phyloP scores from a whole-genome alignment of 2,113 vertebrate genomes.

The Fregata magnificens region DNA sequence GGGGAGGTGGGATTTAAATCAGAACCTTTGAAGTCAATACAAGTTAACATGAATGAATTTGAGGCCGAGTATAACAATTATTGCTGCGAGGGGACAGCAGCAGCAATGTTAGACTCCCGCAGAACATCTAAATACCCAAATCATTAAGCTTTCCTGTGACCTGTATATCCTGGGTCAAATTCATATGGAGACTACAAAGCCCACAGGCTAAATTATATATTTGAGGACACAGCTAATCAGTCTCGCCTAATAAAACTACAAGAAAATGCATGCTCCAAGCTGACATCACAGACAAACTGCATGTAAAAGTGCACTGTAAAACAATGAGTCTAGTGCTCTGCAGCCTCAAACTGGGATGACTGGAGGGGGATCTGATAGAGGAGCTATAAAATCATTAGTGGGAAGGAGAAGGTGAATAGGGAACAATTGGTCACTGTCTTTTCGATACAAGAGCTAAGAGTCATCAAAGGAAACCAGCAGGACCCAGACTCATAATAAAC shows the following conservation, averaged over 20 bases:
- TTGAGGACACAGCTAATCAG: constrained; percentile 17
- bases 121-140: background rate
- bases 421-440: constrained; percentile 30
- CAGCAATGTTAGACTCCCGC: background rate
- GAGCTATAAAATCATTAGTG: constrained; percentile 40
- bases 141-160: constrained; percentile 17
- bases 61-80: background rate
- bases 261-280: background rate
- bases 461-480: constrained; percentile 5
- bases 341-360: background rate
- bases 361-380: constrained; percentile 14
- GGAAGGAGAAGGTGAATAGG: background rate
- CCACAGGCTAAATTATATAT: constrained; percentile 21
- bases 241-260: constrained; percentile 24
- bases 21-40: background rate
- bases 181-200: constrained; percentile 5
- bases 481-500: background rate
- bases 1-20: background rate
- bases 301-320: background rate
- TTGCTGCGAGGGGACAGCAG: fast-evolving
- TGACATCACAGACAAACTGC: background rate
- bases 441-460: background rate
- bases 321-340: background rate
- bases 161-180: constrained; percentile 32
- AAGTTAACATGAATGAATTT: background rate